These are phyloP conservation scores for Panurus biarmicus DNA, from an alignment of 2,113 vertebrate genomes.

Conservation along the genomic window DNA sequence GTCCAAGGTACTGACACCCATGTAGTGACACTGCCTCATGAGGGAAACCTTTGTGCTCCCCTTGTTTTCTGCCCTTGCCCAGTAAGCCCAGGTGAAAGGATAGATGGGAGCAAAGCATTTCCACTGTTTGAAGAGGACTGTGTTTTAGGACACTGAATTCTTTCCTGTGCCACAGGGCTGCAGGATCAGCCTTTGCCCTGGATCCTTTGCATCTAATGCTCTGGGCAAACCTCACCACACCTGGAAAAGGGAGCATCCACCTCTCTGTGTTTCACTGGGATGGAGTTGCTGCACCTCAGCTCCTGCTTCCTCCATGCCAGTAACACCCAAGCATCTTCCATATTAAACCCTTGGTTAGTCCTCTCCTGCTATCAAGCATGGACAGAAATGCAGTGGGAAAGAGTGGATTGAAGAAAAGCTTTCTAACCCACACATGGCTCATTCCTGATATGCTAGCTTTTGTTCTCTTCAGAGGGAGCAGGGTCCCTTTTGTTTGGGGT, in stretches of 20 bases:
- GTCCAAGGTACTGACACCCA: not conserved
- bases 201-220: not conserved
- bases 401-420: not conserved
- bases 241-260: not conserved
- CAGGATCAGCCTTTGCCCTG: not conserved
- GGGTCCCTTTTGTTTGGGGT: not conserved
- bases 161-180: not conserved
- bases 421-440: not conserved
- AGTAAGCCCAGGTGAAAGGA: not conserved
- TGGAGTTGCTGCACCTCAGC: not conserved
- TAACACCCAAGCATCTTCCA: not conserved
- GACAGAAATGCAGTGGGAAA: not conserved
- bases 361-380: not conserved
- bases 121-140: not conserved
- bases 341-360: not conserved
- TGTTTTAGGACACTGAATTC: not conserved
- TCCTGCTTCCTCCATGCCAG: not conserved
- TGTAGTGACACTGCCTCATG: accelerated
- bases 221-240: not conserved
- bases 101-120: not conserved
- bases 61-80: not conserved
- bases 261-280: not conserved
- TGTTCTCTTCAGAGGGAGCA: not conserved
- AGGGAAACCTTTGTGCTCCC: not conserved
- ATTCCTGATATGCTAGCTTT: not conserved